phyloP scores from a whole-genome alignment of 2,113 vertebrate genomes.

The Lepus timidus region DNA sequence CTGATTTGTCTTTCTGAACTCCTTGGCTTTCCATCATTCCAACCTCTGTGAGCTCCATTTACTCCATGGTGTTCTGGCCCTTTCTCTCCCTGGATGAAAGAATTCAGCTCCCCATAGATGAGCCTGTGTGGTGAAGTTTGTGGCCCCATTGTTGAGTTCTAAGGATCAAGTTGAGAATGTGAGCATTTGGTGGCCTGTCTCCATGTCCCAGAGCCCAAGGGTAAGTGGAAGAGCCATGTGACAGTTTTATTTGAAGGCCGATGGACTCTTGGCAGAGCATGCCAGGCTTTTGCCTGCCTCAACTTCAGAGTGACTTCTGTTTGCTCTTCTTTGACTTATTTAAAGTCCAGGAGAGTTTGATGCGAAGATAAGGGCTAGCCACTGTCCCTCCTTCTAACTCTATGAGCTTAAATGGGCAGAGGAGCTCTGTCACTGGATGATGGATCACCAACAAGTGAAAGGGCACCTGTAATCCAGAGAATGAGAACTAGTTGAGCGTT shows the following conservation, averaged over 20 bases:
- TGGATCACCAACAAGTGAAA: neutral
- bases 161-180: neutral
- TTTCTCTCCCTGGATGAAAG: neutral
- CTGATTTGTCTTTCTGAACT: neutral
- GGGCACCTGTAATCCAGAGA: neutral
- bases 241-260: neutral
- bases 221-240: neutral
- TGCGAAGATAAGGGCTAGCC: neutral
- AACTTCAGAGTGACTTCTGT: neutral
- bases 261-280: neutral
- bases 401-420: neutral
- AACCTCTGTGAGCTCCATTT: neutral
- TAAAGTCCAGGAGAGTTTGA: neutral
- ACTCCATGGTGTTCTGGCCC: neutral
- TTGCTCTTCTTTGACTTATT: neutral
- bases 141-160: neutral
- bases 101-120: neutral
- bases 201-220: neutral
- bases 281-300: neutral
- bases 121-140: neutral
- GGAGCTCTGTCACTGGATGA: fast-evolving
- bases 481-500: neutral
- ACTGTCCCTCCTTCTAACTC: neutral
- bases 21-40: neutral
- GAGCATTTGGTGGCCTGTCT: neutral